Conservation (phyloP, 2,888 invertebrate species). For the Julus scanicus region DNA sequence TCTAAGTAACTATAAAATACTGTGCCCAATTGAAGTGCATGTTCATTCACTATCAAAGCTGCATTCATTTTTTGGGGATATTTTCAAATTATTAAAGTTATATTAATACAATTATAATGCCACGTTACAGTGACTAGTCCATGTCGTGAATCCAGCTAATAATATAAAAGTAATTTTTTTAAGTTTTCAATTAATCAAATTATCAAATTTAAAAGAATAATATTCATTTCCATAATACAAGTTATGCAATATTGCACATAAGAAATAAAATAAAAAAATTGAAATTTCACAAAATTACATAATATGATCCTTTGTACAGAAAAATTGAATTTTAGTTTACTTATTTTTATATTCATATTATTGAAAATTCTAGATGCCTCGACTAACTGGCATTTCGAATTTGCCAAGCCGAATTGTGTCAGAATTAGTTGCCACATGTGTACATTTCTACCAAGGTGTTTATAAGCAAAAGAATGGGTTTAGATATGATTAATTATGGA, state of each 20-base stretch:
- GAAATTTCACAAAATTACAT: neutral
- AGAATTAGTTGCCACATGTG: neutral
- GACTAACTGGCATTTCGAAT: neutral
- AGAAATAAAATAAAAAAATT: neutral
- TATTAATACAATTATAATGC: too few relatives aligned
- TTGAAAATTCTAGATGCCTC: neutral
- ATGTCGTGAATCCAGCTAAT: too few relatives aligned
- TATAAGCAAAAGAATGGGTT: neutral
- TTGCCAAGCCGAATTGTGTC: neutral
- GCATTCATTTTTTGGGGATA: neutral
- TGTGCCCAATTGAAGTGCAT: neutral
- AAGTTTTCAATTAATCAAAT: too few relatives aligned
- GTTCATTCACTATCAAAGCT: neutral
- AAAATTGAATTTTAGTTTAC: neutral
- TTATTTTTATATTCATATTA: neutral
- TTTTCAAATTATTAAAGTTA: too few relatives aligned
- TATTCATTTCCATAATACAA: too few relatives aligned
- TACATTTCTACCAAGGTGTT: neutral
- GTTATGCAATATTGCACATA: too few relatives aligned
- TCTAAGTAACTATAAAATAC: neutral
- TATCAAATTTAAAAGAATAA: too few relatives aligned
- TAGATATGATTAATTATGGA: neutral
- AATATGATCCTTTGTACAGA: neutral
- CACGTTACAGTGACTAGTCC: too few relatives aligned
- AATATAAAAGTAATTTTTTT: too few relatives aligned